Conservation (phyloP, 2,113 vertebrate genomes). For the Ammodytes marinus region DNA sequence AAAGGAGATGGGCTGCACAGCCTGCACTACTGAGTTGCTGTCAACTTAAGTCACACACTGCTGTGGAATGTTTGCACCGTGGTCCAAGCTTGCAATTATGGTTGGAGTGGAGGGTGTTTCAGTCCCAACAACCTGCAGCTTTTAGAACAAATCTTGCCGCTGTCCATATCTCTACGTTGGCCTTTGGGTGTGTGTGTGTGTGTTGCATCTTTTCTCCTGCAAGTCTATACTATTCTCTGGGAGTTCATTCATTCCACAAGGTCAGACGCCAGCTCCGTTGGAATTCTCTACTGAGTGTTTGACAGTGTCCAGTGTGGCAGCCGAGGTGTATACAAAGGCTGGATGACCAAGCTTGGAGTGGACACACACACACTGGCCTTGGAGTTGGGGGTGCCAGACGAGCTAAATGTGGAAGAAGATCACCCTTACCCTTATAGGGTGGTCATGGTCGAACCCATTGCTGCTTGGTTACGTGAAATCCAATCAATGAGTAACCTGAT, state of each 20-base stretch:
- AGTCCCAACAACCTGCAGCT: not conserved
- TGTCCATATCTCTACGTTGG: not conserved
- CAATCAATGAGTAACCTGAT: not conserved
- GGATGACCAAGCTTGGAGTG: too few relatives aligned
- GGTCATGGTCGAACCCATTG: conserved; percentile 11
- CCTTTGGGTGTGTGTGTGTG: too few relatives aligned
- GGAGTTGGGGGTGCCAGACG: not conserved
- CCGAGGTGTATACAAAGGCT: too few relatives aligned
- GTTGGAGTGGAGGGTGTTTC: not conserved
- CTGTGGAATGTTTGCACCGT: conserved; percentile 18
- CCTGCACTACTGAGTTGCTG: not conserved
- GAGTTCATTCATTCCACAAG: too few relatives aligned
- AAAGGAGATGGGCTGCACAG: not conserved
- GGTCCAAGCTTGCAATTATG: conserved; percentile 27
- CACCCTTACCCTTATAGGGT: too few relatives aligned
- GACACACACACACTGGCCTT: too few relatives aligned
- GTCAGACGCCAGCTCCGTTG: too few relatives aligned
- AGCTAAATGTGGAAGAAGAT: not conserved
- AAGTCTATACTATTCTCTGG: too few relatives aligned
- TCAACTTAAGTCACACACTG: not conserved
- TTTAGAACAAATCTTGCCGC: not conserved
- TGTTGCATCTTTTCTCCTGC: too few relatives aligned
- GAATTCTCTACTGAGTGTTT: too few relatives aligned
- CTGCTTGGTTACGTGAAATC: conserved; percentile 17
- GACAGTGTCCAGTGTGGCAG: too few relatives aligned